Evolutionary conservation across 2,113 vertebrate species (phyloP), one percentile per base, ranked within the genome.

Genomic region (Triplophysa tibetana): DNA sequence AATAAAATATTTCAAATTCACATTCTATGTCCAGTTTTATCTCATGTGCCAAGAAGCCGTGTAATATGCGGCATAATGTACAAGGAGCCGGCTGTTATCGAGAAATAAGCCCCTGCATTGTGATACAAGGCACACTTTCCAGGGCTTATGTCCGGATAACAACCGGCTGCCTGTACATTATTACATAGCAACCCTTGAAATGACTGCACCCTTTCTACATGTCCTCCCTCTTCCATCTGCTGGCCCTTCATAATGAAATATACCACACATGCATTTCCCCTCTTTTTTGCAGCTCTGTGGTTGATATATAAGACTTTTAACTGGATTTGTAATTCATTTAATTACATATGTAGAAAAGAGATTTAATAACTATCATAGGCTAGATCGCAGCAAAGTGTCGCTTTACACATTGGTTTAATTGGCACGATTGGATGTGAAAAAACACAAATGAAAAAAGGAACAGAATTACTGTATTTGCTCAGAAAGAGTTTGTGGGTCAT

Each of bases 401-500:
- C 41, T 33, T 54, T 56, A 72, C 26, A 13, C 26, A 65, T 65
- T 19, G 19, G 64, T 26, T 66, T 66, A 12, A 41, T 66, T 66
- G 41, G 9, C 38, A 17, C 3, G 17, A 3, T 19, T 14, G 24
- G 17, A 33, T 87, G 60, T 80, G 77, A 82, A 69, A 82, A 82
- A n/a, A 69, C 3, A 26, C 26, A 2, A 74, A 78, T 73, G 21
- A 14, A 60, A 7, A 68, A 56, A 54, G 76, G 82, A 76, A 79
- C 70, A 73, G 58, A 86, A 29, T 29, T 29, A 85, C 83, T 84
- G 83, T 79, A 88, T 87, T 75, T 86, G 75, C 79, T 88, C 86
- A 86, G 77, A 85, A 83, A 83, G 76, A 85, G 83, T 87, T 87
- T 68, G 82, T 29, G 19, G 69, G 87, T 90, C 86, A 87, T 75